A percentile compares a stretch with the other conserved stretches of the same genome.
phyloP scores from a whole-genome alignment of 2,113 vertebrate species.

The Galbula dea region DNA sequence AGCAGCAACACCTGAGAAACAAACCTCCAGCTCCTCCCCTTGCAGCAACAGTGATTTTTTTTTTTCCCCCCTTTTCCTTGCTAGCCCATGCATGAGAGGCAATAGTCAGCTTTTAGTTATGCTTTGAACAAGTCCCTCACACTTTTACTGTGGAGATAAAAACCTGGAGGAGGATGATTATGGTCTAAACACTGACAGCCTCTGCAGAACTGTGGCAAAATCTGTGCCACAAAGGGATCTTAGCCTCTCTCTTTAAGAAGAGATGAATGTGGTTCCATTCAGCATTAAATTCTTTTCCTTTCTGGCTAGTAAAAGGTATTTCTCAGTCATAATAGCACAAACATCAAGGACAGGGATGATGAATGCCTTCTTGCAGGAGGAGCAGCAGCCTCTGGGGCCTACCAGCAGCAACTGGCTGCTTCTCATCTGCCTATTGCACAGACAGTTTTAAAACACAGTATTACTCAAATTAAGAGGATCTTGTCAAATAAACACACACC shows the following conservation, averaged over 20 bases:
- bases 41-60: background rate
- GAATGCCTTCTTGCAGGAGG: background rate
- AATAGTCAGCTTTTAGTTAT: background rate
- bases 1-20: background rate
- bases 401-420: background rate
- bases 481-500: background rate
- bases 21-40: background rate
- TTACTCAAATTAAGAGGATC: background rate
- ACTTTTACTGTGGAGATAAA: background rate
- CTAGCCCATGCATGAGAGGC: rapidly evolving
- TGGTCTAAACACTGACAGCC: background rate
- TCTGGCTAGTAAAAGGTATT: background rate
- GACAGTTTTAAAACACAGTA: background rate
- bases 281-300: background rate
- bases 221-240: background rate
- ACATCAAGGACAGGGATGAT: background rate
- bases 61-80: too few relatives aligned
- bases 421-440: background rate
- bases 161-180: background rate
- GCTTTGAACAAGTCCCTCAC: background rate
- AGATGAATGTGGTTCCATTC: background rate
- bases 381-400: background rate
- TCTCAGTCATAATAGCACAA: background rate
- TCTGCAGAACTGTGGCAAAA: background rate
- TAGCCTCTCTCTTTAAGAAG: background rate